Conservation (phyloP, 2,797 vertebrate genomes). For the Tauraco hartlaubi region DNA sequence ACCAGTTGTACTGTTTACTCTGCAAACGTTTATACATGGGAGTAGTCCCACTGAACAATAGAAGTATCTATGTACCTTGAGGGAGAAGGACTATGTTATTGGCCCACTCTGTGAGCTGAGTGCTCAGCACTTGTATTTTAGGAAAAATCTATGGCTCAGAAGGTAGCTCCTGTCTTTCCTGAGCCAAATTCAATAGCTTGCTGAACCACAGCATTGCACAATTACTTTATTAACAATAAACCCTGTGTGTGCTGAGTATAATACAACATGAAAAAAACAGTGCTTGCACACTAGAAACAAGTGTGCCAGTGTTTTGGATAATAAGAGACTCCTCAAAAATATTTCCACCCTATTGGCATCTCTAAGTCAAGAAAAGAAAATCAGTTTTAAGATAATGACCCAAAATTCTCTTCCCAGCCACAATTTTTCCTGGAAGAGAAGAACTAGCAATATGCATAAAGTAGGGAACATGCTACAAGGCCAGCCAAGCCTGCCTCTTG, state of each 20-base stretch:
- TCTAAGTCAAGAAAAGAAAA: neutral
- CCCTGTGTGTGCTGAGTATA: neutral
- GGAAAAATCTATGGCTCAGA: neutral
- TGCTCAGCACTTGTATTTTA: neutral
- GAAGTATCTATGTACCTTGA: neutral
- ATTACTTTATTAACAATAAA: neutral
- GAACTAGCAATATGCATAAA: neutral
- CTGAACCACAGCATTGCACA: neutral
- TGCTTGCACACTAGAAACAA: neutral
- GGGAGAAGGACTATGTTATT: neutral
- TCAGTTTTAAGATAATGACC: neutral
- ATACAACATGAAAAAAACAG: neutral
- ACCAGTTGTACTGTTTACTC: neutral
- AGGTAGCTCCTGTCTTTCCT: neutral
- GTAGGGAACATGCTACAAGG: neutral
- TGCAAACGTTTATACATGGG: neutral
- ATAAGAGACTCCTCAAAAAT: neutral
- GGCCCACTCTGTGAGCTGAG: neutral
- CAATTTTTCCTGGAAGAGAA: constrained; percentile 41
- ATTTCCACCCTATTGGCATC: neutral
- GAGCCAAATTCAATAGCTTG: neutral
- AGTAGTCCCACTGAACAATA: neutral
- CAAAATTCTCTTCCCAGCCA: neutral
- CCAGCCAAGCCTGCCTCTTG: neutral
- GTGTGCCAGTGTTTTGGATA: neutral